Base-by-base conservation (phyloP, 35 echinoderm and acorn worm species). In the Heliocidaris erythrogramma region DNA sequence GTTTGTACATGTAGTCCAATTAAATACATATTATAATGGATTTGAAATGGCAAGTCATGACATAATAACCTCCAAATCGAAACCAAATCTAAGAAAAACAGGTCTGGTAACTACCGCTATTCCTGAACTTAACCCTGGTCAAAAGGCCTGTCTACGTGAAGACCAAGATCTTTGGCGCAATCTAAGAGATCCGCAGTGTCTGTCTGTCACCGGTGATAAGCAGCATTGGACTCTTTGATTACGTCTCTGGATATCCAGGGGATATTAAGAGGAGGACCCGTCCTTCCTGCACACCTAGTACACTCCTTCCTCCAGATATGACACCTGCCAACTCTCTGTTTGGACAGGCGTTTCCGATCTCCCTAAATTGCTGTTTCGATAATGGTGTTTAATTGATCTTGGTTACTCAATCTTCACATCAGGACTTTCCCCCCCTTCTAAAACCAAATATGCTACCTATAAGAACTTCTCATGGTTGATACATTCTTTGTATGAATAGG, bases 131-230 rank as follows among this genome's bases (percentile, higher is more conserved):
- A 78, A 78, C 21, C 65, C 65, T 78, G 65, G 65, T 18, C 65
- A 78, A 0, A 27, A 6, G 65, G 65, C 65, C 65, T 24, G 7
- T 0, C 16, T 11, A 7, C 59, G 18, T 42, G 35, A 42, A 42
- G 35, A 42, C 35, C 35, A 42, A 42, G 35, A 42, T 42, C 3
- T 42, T 42, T 3, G 3, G 35, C 1, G 35, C 35, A 42, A 42
- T 42, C 35, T 42, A 42, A n/a, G 18, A 78, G 65, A 78, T 78
- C 65, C 65, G n/a, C n/a, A n/a, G n/a, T n/a, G n/a, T n/a, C n/a
- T n/a, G 65, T 78, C 65, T 78, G 65, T 78, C 17, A n/a, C 65
- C 65, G 65, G 65, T n/a, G 65, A 78, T 78, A 78, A 78, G 65
- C 65, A 78, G 65, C 21, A 78, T 78, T 60, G 65, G 65, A 78